Evolutionary conservation across 2,797 vertebrate genomes (phyloP), one percentile per base, ranked within the genome.

Genomic region (Enoplosus armatus): DNA sequence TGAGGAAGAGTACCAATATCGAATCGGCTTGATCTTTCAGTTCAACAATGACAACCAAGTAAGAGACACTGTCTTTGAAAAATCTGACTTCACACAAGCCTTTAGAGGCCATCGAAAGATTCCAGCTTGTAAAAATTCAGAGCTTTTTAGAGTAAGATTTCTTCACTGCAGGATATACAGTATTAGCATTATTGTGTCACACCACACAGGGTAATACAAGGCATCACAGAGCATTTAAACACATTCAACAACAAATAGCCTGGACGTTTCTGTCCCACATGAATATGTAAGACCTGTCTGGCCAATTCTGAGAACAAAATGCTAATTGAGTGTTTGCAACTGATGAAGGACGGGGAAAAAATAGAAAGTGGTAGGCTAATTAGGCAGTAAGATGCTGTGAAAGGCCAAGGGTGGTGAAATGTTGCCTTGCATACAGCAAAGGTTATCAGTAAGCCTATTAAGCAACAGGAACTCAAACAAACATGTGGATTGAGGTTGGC

Each of bases 401-500:
- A 56, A 61, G 37, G 51, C n/a, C 66, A 61, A 74, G 7, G 53
- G 51, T 31, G 63, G 20, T 65, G 53, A 64, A 48, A 69, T 39
- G 41, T 18, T 51, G 39, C 43, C 26, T 5, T 22, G 41, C 69
- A 39, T 54, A 66, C 58, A 69, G 53, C 10, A 66, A 48, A 69
- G 48, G 53, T 63, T 74, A 71, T 81, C 75, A 50, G 41, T 66
- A 74, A 84, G 37, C 71, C 45, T 54, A 59, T 87, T 79, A 88
- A 69, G 55, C 60, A 79, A 84, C 75, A 62, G 50, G 47, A 83
- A 80, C 64, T 85, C 56, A 83, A 74, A 80, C 59, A 79, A 84
- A 83, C 72, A 83, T 59, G 63, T 54, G 45, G 62, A 86, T 72
- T 85, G 79, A 81, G 75, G 68, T 31, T 84, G 82, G 75, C 45